A percentile compares a stretch with the other conserved stretches of the same genome.
Evolutionary conservation across 1,140 invertebrate genomes (phyloP).

Genomic region (Orussus abietinus): DNA sequence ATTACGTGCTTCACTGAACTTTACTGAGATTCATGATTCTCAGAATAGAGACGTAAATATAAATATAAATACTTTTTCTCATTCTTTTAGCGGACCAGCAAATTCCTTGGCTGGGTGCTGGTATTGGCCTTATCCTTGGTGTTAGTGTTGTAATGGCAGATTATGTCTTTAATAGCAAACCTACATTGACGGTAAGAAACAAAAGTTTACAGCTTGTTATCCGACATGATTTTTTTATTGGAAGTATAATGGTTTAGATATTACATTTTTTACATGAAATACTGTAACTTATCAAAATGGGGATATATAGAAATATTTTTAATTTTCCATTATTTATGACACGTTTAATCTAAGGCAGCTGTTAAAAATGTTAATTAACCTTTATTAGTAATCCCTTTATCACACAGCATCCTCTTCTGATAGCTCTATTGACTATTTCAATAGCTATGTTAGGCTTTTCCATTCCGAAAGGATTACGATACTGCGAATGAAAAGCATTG

Average conservation of each 20-base stretch:
- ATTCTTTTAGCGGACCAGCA: conserved; percentile 63
- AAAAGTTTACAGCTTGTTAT: no score
- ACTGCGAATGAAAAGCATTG: no score
- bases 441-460: conserved; percentile 60
- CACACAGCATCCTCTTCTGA: conserved; percentile 59
- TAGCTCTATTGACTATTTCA: conserved; percentile 57
- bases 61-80: no score
- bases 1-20: no score
- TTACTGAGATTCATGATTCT: no score
- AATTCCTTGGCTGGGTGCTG: conserved; percentile 72
- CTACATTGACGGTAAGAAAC: conserved; percentile 65
- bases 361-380: no score
- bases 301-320: conserved; percentile 9
- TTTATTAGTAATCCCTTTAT: no score
- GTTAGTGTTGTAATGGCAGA: conserved; percentile 68
- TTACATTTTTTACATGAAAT: conserved; percentile 10
- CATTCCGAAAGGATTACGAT: conserved; percentile 55
- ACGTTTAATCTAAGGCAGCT: no score
- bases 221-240: no score
- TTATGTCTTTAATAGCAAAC: conserved; percentile 63
- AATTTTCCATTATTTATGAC: conserved; percentile 11
- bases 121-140: conserved; percentile 68
- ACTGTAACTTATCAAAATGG: background rate
- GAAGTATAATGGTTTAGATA: no score
- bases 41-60: no score